Evolutionary conservation across 2,113 vertebrate species (phyloP), one percentile per base, ranked within the genome.

Genomic region (Takifugu flavidus): DNA sequence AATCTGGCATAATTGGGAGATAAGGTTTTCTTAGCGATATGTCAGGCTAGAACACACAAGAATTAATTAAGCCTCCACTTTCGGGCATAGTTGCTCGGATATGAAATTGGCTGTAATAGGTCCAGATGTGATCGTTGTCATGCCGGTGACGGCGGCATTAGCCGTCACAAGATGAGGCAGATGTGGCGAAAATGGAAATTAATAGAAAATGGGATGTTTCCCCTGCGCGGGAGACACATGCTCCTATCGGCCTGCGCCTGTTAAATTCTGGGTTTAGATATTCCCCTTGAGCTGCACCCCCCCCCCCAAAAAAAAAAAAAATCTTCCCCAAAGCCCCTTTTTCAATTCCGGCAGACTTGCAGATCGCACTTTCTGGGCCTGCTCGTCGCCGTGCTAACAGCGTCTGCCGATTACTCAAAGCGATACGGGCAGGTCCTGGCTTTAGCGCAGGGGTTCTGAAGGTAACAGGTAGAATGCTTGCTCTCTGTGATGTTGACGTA

Each of bases 401-500:
- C 94, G 91, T 93, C 91, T 99, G 97, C 97, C 96, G 95, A 98
- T 99, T 99, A 99, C 97, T 99, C 96, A 93, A 99, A 99, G 97
- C 96, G 97, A 99, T 99, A 98, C 92, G 94, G 94, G 95, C 93
- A 96, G 97, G 95, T 92, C 96, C 96, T 98, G 96, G 97, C 98
- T 94, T 80, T 95, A 98, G 94, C 67, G 87, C 93, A 96, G 94
- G 92, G 94, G 88, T 97, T 94, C 91, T 89, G 10, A 94, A 95
- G 95, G 95, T 95, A 93, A 94, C 93, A 94, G 92, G 90, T 94
- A 96, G 95, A 92, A 93, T 99, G 95, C 94, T 94, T 98, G 95
- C 93, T 96, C 93, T 95, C 90, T 96, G 93, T 95, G 89, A 93
- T 95, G 94, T 94, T 95, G 92, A 93, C 90, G 74, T 91, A 91